Evolutionary conservation across 2,113 vertebrate species (phyloP).

Genomic region (Centropristis striata): DNA sequence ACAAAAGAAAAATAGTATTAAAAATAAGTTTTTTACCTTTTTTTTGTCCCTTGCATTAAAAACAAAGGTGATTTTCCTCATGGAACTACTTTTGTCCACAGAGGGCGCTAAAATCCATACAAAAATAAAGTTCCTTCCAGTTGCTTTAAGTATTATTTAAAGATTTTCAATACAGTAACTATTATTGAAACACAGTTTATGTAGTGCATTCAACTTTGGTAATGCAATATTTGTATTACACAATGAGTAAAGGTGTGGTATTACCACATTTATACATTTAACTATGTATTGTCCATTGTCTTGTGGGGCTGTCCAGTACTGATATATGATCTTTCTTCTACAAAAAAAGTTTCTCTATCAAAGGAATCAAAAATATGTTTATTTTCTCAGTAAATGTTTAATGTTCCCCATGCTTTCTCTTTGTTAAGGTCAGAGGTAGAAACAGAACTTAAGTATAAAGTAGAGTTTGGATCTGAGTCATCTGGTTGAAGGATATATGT

Average conservation of each 20-base stretch:
- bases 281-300: neutral
- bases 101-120: no score
- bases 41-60: no score
- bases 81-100: no score
- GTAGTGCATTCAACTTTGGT: neutral
- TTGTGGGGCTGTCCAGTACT: conserved; percentile 35
- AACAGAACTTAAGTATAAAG: neutral
- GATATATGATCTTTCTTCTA: neutral
- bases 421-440: conserved; percentile 5
- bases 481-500: no score
- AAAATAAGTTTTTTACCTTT: no score
- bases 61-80: no score
- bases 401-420: neutral
- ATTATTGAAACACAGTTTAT: neutral
- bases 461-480: no score
- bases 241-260: neutral
- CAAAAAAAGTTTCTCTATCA: neutral
- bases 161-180: neutral
- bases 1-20: no score
- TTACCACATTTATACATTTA: neutral
- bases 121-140: no score
- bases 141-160: no score
- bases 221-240: neutral
- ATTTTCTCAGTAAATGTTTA: no score
- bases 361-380: neutral